Base-by-base conservation (phyloP, 1,140 invertebrate genomes). In the Amphibalanus amphitrite region DNA sequence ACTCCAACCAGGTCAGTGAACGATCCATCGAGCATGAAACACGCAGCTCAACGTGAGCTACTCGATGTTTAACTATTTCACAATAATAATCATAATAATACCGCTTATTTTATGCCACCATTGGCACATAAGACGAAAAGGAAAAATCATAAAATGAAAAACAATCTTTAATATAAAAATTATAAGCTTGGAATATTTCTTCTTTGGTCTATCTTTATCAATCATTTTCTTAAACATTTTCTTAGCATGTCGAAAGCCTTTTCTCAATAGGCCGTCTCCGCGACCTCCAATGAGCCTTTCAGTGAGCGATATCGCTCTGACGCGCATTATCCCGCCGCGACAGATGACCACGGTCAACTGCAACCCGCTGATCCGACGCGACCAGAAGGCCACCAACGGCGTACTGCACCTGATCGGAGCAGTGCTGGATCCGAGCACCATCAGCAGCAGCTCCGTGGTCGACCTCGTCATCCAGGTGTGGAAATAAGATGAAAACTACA, bases 381-480 rank as follows among this genome's bases (percentile, higher is more conserved):
- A 85, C 74, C 82, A 83, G 75, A 78, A 81, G 71, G 87, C 85
- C 13, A 85, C 83, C 4, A 89, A 89, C 77, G 88, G 88, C 28
- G 84, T 89, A 0, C 81, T 89, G 8, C 88, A 89, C 77, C 79
- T 89, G 0, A 85, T 89, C 38, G 86, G 88, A 75, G 82, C 82
- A 17, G 78, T 89, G 26, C 79, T 89, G 69, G 84, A 86, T 71
- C 88, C 86, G 0, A 81, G 84, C 25, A 67, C 72, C 4, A 72
- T 72, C 40, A 72, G 72, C 30, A 38, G 70, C 29, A 71, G 72
- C 29, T 74, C 74, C 67, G 74, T 74, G 23, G 73, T 73, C 0
- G 75, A 76, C 8, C 73, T 76, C 59, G 72, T 76, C 8, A 69
- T 76, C 33, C 73, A 73, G 67, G 75, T 76, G 65, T 73, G 72